These are phyloP conservation scores for Actinia tenebrosa DNA, from an alignment of 64 coral and sea anemone genomes.

Conservation along the genomic window DNA sequence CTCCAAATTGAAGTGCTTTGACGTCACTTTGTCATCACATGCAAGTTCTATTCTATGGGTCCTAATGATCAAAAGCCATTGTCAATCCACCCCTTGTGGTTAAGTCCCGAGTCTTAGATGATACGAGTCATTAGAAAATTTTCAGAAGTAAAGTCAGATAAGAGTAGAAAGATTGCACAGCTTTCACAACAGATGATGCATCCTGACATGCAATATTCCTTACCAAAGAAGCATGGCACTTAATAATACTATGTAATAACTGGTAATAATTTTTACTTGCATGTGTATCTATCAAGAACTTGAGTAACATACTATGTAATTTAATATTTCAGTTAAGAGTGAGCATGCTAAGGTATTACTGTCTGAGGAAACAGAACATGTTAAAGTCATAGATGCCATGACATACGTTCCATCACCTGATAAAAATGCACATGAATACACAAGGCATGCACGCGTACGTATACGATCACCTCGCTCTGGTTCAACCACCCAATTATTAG, in stretches of 20 bases:
- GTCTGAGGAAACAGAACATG: slow-evolving; percentile 79
- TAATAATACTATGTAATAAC: neutral
- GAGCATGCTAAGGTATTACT: slow-evolving; percentile 51
- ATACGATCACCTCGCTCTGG: neutral
- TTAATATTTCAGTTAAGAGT: slow-evolving; percentile 47
- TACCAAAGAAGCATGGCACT: no score
- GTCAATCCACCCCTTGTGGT: no score
- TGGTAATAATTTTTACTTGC: neutral
- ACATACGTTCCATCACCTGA: slow-evolving; percentile 77
- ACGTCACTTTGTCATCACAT: no score
- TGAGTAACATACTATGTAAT: neutral
- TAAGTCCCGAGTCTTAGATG: no score
- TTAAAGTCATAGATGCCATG: slow-evolving; percentile 82
- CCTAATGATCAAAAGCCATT: no score
- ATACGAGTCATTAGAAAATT: no score
- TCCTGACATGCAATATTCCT: no score
- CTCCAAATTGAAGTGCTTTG: no score
- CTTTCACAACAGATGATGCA: no score
- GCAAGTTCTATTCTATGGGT: no score
- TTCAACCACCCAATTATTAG: neutral
- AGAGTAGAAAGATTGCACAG: no score
- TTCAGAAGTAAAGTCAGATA: no score
- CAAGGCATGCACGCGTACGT: neutral
- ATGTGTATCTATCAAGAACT: neutral
- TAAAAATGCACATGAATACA: neutral